Evolutionary conservation across 2,113 vertebrate species (phyloP), one percentile per base, ranked within the genome.

Genomic region (Neomonachus schauinslandi): DNA sequence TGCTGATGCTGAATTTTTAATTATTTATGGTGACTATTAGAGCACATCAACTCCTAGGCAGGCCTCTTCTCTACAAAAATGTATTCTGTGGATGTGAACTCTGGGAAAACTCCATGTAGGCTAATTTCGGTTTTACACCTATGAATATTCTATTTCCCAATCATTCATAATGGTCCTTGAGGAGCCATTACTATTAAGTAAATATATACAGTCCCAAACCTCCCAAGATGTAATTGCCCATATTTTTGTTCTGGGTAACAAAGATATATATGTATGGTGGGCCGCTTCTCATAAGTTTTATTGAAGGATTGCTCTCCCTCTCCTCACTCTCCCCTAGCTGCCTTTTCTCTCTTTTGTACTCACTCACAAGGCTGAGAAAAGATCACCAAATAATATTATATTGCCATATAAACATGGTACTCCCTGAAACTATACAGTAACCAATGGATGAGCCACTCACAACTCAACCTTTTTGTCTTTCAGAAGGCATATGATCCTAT

Each of bases 11-110:
- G 79, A 89, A 61, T 90, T 95, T 97, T 98, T 69, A 98, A 98
- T 98, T 98, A 99, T 98, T 98, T 97, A 98, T 98, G 39, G 61
- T 16, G 53, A 88, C 49, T 63, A 77, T 96, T 80, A 92, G 51
- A 98, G 95, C 49, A 46, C 74, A 97, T 89, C 21, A 69, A 93
- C 90, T 97, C 91, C 96, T 86, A 97, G 96, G 86, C 97, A 97
- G 67, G 82, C 53, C 51, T 96, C 90, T 95, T 57, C 82, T 96
- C 67, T 91, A 98, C 88, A 97, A 95, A 98, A 98, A 98, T 93
- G 53, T 91, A 31, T 92, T 95, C 84, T 86, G 11, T 83, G 91
- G 63, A 84, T 93, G 81, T 97, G 95, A 85, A 77, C 69, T 96
- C 89, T 90, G 98, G 77, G 95, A 97, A 98, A 98, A 98, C 59